phyloP scores from a whole-genome alignment of 2,888 invertebrate genomes.

The Amphipoea oculea region DNA sequence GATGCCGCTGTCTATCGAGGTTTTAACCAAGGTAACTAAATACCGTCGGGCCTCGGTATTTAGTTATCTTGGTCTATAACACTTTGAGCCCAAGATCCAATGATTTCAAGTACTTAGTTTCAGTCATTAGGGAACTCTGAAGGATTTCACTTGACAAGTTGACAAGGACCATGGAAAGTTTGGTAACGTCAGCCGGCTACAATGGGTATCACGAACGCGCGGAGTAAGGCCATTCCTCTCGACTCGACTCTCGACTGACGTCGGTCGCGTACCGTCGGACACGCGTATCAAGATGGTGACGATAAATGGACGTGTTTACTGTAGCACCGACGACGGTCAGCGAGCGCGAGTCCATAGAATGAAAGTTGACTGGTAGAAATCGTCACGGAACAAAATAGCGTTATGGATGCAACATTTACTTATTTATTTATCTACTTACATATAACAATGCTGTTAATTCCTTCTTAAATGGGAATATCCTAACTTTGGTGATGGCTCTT shows the following conservation, averaged over 20 bases:
- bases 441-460: no score
- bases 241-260: no score
- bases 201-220: neutral
- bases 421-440: no score
- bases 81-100: conserved; percentile 25
- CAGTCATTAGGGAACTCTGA: conserved; percentile 34
- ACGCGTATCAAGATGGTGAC: no score
- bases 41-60: neutral
- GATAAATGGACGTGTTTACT: no score
- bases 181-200: neutral
- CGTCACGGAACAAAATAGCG: neutral
- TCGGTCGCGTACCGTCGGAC: no score
- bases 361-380: neutral
- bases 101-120: conserved; percentile 41
- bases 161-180: conserved; percentile 3
- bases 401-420: no score
- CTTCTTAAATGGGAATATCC: no score
- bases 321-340: no score
- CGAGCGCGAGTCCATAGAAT: no score
- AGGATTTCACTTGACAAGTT: conserved; percentile 26
- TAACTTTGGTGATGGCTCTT: no score
- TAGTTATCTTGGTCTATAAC: conserved; percentile 26
- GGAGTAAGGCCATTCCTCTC: neutral
- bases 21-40: neutral
- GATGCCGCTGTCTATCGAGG: neutral